phyloP scores from a whole-genome alignment of 2,797 vertebrate species.

The Bradypus variegatus region DNA sequence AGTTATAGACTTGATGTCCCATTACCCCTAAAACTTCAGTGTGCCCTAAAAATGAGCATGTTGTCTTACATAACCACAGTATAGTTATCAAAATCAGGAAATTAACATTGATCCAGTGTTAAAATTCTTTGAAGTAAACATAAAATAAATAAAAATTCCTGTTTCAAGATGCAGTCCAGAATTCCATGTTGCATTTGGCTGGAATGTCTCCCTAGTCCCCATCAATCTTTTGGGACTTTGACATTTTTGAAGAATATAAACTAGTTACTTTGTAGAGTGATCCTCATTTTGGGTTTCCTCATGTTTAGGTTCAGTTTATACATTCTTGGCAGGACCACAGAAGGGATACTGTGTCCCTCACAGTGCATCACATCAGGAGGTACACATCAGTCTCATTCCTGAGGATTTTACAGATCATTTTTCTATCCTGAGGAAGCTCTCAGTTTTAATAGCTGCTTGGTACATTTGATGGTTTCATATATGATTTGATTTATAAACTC shows the following conservation, averaged over 20 bases:
- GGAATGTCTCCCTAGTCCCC: not conserved
- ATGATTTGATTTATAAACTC: not conserved
- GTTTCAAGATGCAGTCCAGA: not conserved
- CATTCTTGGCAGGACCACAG: not conserved
- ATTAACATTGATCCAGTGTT: not conserved
- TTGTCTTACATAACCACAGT: not conserved
- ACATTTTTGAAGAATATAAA: not conserved
- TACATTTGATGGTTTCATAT: not conserved
- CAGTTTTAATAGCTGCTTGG: not conserved
- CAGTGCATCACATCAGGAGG: not conserved
- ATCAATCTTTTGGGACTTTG: not conserved
- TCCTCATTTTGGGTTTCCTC: not conserved
- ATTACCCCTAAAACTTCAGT: not conserved
- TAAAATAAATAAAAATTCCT: not conserved
- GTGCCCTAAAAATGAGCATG: not conserved
- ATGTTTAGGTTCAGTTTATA: not conserved
- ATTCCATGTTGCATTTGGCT: not conserved
- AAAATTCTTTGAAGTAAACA: not conserved
- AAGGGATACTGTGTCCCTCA: not conserved
- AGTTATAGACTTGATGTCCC: not conserved
- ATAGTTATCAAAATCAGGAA: not conserved
- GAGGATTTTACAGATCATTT: not conserved
- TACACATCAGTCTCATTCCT: not conserved
- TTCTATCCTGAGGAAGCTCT: not conserved
- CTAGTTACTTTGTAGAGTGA: not conserved